phyloP scores from a whole-genome alignment of 2,113 vertebrate genomes.

The Tyto alba region DNA sequence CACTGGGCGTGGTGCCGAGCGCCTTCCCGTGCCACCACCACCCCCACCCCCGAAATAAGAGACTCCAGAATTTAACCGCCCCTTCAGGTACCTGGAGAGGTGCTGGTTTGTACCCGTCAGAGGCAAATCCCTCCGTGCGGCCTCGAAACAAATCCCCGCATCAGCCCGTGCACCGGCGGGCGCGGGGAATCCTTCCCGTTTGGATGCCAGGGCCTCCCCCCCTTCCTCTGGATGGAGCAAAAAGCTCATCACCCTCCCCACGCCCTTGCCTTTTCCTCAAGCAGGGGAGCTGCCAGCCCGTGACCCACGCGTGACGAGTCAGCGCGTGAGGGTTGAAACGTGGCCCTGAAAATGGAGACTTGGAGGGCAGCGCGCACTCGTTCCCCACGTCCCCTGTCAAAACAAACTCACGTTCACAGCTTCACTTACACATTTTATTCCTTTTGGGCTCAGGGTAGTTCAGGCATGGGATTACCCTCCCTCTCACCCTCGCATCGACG shows the following conservation, averaged over 20 bases:
- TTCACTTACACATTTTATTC: not conserved
- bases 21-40: not conserved
- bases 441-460: not conserved
- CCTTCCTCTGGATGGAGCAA: not conserved
- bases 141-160: not conserved
- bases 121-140: not conserved
- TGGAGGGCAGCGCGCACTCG: not conserved
- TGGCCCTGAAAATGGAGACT: not conserved
- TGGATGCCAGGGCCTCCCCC: not conserved
- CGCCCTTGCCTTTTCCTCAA: not conserved
- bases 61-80: not conserved
- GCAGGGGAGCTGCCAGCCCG: not conserved
- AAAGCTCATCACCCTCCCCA: not conserved
- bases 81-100: not conserved
- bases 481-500: not conserved
- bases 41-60: not conserved
- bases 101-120: not conserved
- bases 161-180: not conserved
- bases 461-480: not conserved
- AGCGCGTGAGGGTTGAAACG: not conserved
- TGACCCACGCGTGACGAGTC: not conserved
- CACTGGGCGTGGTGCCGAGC: not conserved
- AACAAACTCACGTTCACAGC: not conserved
- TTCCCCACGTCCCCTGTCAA: not conserved
- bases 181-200: not conserved